Evolutionary conservation across 30 jellyfish, hydroid and myxozoan genomes (phyloP), one percentile per base, ranked within the genome.

Genomic region (Calvadosia cruxmelitensis): DNA sequence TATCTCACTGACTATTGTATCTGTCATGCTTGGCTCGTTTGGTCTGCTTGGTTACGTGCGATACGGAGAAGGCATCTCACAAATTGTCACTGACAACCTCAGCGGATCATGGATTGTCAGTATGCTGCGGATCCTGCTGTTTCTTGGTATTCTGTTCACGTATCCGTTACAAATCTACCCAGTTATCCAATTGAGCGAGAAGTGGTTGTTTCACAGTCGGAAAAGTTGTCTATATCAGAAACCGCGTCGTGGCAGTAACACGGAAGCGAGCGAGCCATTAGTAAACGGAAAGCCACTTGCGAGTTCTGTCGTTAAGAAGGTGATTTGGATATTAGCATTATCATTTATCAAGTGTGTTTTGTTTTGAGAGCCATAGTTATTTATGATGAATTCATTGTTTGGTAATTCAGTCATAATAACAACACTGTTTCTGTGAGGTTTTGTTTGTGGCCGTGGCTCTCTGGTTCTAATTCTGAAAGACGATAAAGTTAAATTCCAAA

Each of bases 161-260:
- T 91, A 82, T 52, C 99, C 99, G 1, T 63, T 91, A 64, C 99
- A 91, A 68, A 91, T 91, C 36, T 91, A 91, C 53, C 99, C 99
- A 0, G 85, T 86, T 34, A 91, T 91, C 1, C 89, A 82, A 50
- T 79, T 91, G 3, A 79, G 73, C 25, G 99, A 91, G 52, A 42
- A 42, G 20, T 42, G 57, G 57, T 5, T 42, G 15, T 42, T 42
- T 42, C 57, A 42, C 20, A 42, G 57, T 20, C 10, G 57, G 20
- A 42, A 10, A 5, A 42, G 57, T 42, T 42, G 57, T 20, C 20
- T 42, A 20, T 42, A 42, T 42, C 57, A 42, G 10, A 10, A 10
- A 42, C 57, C 15, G 10, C 57, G 57, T 42, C 57, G 57, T 42
- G 15, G 15, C 20, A 42, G 57, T 42, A 42, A 42, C 57, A 42